Percentiles rank a stretch among this genome's conserved stretches.
phyloP scores from a whole-genome alignment of 1,140 invertebrate genomes.

The Callitettix versicolor region DNA sequence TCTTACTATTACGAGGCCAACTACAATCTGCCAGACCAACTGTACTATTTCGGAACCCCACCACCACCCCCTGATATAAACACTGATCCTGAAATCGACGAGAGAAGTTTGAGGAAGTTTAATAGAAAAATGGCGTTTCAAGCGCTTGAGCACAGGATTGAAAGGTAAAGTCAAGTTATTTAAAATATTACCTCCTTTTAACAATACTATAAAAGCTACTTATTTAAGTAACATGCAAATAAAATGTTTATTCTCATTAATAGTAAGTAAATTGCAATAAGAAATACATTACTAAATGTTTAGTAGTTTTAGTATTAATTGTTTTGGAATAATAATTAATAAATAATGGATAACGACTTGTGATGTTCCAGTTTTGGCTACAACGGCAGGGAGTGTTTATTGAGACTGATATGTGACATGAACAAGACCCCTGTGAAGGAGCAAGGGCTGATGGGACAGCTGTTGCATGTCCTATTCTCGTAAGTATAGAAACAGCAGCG shows the following conservation, averaged over 20 bases:
- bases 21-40: conserved; percentile 41
- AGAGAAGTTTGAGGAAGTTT: conserved; percentile 1
- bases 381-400: conserved; percentile 16
- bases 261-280: too few relatives aligned
- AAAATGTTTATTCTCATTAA: too few relatives aligned
- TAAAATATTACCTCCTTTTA: background rate
- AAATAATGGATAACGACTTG: too few relatives aligned
- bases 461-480: too few relatives aligned
- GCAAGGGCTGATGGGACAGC: conserved; percentile 17
- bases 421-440: conserved; percentile 13
- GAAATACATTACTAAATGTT: too few relatives aligned
- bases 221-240: too few relatives aligned
- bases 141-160: background rate
- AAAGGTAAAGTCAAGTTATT: background rate
- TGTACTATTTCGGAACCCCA: conserved; percentile 15
- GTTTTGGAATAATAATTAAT: too few relatives aligned
- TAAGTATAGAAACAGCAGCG: too few relatives aligned
- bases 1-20: conserved; percentile 66
- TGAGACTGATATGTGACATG: conserved; percentile 21
- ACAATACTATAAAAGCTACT: too few relatives aligned
- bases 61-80: conserved; percentile 9
- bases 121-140: background rate
- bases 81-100: background rate
- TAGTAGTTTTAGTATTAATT: too few relatives aligned
- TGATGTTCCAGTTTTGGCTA: conserved; percentile 10